These are phyloP conservation scores for Patella pellucida DNA, from an alignment of 2,888 invertebrate species.

Conservation along the genomic window DNA sequence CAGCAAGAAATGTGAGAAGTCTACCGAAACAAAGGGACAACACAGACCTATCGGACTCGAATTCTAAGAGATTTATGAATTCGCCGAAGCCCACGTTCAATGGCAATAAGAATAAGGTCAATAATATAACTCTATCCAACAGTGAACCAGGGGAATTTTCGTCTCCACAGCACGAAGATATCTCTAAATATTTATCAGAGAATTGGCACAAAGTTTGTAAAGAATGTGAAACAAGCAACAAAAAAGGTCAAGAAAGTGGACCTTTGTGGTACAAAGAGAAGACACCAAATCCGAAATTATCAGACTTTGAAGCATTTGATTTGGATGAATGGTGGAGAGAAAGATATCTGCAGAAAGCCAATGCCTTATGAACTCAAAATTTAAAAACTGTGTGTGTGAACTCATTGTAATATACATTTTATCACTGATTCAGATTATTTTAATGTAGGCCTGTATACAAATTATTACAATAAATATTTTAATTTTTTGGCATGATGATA, in stretches of 20 bases:
- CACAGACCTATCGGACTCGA: not conserved
- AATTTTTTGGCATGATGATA: too few species aligned
- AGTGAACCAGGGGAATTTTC: constrained; percentile 1
- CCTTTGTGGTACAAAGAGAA: constrained; percentile 1
- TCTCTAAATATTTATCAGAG: not conserved
- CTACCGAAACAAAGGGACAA: constrained; percentile 6
- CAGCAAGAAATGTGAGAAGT: constrained; percentile 3
- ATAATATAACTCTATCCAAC: not conserved
- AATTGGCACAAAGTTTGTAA: not conserved
- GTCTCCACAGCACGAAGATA: not conserved
- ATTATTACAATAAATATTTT: too few species aligned
- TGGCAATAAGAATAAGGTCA: not conserved
- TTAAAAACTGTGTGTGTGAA: too few species aligned
- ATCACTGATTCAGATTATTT: too few species aligned
- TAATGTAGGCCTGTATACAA: too few species aligned
- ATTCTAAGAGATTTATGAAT: not conserved
- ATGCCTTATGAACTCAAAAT: not conserved
- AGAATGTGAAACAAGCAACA: not conserved
- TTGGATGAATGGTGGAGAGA: not conserved
- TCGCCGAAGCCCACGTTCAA: not conserved
- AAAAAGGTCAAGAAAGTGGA: constrained; percentile 1
- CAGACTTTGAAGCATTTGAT: not conserved
- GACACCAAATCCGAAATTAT: not conserved
- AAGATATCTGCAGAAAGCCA: not conserved
- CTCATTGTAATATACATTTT: too few species aligned